Conservation (phyloP, 2,797 vertebrate genomes). For the Alectoris magna region DNA sequence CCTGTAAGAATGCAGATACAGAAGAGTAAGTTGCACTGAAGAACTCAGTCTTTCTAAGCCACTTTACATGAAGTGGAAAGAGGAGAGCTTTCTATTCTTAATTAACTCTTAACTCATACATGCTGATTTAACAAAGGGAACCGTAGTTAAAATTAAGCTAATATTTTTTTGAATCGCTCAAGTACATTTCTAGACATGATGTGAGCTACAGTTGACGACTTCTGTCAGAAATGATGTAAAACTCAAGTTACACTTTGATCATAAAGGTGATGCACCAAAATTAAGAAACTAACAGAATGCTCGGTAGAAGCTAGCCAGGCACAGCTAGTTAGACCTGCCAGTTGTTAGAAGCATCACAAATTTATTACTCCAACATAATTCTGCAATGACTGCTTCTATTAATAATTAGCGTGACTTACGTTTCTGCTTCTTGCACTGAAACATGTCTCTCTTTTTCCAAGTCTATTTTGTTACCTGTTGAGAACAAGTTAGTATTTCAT, state of each 20-base stretch:
- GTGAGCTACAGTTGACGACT: not conserved
- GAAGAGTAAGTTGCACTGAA: not conserved
- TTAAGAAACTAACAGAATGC: not conserved
- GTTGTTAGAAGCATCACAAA: slow-evolving; percentile 21
- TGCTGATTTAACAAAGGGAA: not conserved
- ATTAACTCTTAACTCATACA: not conserved
- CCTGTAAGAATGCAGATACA: slow-evolving; percentile 74
- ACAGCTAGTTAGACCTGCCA: not conserved
- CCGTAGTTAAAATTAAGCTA: not conserved
- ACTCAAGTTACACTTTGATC: not conserved
- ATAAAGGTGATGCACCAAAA: not conserved
- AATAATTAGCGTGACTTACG: slow-evolving; percentile 79
- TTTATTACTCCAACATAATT: slow-evolving; percentile 35
- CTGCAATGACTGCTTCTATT: slow-evolving; percentile 4
- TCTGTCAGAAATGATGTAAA: not conserved
- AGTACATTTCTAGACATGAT: not conserved
- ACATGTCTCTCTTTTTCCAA: slow-evolving; percentile 98
- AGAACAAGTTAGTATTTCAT: slow-evolving; percentile 44
- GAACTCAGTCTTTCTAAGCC: not conserved
- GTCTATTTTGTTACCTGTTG: slow-evolving; percentile 97
- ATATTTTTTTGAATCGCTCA: too few relatives aligned
- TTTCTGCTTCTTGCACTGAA: slow-evolving; percentile 95
- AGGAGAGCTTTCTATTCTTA: not conserved
- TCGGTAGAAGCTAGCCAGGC: not conserved
- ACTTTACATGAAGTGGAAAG: not conserved